These are phyloP conservation scores for Tragelaphus strepsiceros DNA, from an alignment of 2,113 vertebrate genomes.

Conservation along the genomic window DNA sequence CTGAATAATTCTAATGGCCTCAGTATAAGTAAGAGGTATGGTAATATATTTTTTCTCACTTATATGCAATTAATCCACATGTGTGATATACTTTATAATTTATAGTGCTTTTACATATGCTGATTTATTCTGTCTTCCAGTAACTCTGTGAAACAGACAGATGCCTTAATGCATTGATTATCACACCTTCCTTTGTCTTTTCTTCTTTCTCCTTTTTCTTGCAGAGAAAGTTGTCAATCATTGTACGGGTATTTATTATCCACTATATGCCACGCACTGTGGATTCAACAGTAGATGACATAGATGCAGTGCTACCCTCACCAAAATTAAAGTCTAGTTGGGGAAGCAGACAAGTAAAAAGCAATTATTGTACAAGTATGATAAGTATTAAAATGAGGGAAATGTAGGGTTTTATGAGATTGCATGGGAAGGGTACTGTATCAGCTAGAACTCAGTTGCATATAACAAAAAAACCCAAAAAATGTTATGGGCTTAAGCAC, in stretches of 20 bases:
- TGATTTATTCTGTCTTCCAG: neutral
- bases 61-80: neutral
- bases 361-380: neutral
- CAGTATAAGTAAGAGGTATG: neutral
- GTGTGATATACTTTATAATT: neutral
- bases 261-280: neutral
- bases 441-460: neutral
- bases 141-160: neutral
- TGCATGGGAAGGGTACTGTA: neutral
- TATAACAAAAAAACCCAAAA: neutral
- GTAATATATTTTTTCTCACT: neutral
- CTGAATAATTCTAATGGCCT: neutral
- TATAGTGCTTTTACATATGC: neutral
- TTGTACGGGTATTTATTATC: neutral
- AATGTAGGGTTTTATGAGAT: neutral
- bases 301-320: neutral
- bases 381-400: neutral
- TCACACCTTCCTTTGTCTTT: conserved; percentile 13
- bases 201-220: neutral
- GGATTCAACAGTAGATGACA: neutral
- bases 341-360: neutral
- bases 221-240: neutral
- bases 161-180: neutral
- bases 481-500: neutral
- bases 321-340: neutral